Evolutionary conservation across 2,888 invertebrate genomes (phyloP), one percentile per base, ranked within the genome.

Genomic region (Zaprionus bogoriensis): DNA sequence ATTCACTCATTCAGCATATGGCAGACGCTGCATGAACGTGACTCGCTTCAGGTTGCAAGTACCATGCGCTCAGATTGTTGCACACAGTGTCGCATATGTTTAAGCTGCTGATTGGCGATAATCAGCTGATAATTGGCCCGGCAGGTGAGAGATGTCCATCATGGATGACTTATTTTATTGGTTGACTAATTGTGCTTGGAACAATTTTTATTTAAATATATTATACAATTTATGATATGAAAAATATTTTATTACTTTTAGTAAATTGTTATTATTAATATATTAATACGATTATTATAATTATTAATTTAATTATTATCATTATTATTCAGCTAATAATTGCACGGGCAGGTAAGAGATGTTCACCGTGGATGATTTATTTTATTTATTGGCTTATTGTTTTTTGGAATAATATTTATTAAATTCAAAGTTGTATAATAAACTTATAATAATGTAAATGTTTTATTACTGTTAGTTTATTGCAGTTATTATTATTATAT

Each of bases 21-120:
- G 54, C 69, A 71, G 53, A 58, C 27, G 58, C 23, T 20, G 19
- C 28, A 10, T 17, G 54, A 69, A 71, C 71, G 75, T 71, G 71
- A 74, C 70, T 69, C 23, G 23, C 38, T 51, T 25, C 20, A 4
- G 14, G 7, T n/a, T n/a, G 42, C 23, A 23, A 3, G 3, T 23
- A 6, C 23, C 12, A 45, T 12, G 1, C 14, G 1, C 38, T 27
- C 32, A 14, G 30, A 47, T 47, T 46, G 32, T 27, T 32, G n/a
- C n/a, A n/a, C n/a, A n/a, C n/a, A n/a, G n/a, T n/a, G n/a, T n/a
- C n/a, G n/a, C n/a, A n/a, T 9, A 32, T 22, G n/a, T 67, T 0
- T 22, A 38, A 6, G 23, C 17, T 22, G 9, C 12, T 10, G 17
- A 41, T n/a, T 62, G 14, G 14, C 14, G 9, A 17, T 9, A 4